Evolutionary conservation across 2,888 invertebrate species (phyloP).

Genomic region (Sarcophaga carnaria): DNA sequence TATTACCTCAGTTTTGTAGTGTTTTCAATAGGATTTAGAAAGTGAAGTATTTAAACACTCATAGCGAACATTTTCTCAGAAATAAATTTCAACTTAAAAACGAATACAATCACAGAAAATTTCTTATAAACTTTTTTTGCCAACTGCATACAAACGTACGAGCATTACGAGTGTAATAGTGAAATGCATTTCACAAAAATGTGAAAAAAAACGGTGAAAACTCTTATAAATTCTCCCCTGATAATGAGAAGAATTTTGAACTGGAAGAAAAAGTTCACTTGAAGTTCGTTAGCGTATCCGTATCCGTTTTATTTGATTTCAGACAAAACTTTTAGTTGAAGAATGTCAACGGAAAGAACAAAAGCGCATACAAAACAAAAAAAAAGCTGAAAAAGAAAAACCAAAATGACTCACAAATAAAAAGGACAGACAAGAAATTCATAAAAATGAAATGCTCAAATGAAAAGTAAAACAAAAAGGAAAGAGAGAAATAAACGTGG

Average conservation of each 20-base stretch:
- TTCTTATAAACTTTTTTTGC: slow-evolving; percentile 27
- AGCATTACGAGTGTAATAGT: neutral
- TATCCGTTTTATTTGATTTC: slow-evolving; percentile 71
- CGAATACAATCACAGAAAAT: slow-evolving; percentile 34
- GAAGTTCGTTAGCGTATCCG: slow-evolving; percentile 73
- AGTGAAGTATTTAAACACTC: too few species aligned
- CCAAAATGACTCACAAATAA: neutral
- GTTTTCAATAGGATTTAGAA: too few species aligned
- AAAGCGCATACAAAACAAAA: neutral
- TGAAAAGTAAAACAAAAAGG: slow-evolving; percentile 14
- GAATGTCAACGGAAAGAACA: slow-evolving; percentile 54
- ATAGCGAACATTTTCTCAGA: neutral
- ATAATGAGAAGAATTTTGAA: slow-evolving; percentile 28
- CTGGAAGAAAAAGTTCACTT: slow-evolving; percentile 67
- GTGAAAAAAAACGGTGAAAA: neutral
- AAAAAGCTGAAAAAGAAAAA: slow-evolving; percentile 6
- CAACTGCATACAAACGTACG: slow-evolving; percentile 18
- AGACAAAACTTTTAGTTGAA: slow-evolving; percentile 69
- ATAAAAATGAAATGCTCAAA: slow-evolving; percentile 26
- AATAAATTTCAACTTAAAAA: neutral
- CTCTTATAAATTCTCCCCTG: slow-evolving; percentile 12
- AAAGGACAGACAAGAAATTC: slow-evolving; percentile 23
- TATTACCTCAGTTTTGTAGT: too few species aligned
- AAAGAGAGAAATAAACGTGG: slow-evolving; percentile 36
- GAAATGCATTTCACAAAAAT: neutral